phyloP scores from a whole-genome alignment of 2,888 invertebrate species.

The Crematogaster levior region DNA sequence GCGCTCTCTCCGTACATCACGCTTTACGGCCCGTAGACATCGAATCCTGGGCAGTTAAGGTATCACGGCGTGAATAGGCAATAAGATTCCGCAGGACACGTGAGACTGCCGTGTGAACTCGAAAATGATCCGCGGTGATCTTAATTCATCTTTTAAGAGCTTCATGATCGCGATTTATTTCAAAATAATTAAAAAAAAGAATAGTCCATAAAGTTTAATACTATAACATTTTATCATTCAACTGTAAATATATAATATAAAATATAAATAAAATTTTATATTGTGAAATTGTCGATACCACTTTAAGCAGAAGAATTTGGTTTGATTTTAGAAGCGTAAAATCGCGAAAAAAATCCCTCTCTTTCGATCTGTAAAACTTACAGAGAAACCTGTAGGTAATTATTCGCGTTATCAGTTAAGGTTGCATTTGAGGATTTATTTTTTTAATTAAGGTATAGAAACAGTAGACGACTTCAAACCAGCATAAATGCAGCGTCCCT shows the following conservation, averaged over 20 bases:
- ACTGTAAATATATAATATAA: too few species aligned
- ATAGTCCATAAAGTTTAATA: background rate
- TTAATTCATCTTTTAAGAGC: constrained; percentile 10
- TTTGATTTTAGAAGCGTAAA: background rate
- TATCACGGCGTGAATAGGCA: constrained; percentile 79
- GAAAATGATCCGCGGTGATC: constrained; percentile 64
- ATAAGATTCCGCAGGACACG: constrained; percentile 79
- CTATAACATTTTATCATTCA: background rate
- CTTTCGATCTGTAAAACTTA: background rate
- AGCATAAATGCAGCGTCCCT: too few species aligned
- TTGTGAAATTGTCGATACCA: background rate
- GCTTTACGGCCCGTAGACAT: constrained; percentile 82
- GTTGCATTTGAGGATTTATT: background rate
- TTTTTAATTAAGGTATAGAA: too few species aligned
- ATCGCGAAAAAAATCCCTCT: background rate
- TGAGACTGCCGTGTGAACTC: constrained; percentile 76
- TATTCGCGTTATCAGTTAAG: background rate
- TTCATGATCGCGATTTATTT: too few species aligned
- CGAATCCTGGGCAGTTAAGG: constrained; percentile 80
- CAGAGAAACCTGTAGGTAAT: background rate
- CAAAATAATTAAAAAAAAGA: background rate
- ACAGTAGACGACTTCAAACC: too few species aligned
- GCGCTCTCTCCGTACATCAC: constrained; percentile 66
- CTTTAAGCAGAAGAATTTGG: background rate
- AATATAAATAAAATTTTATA: background rate